These are phyloP conservation scores for Rapana venosa DNA, from an alignment of 2,888 invertebrate species.

Conservation along the genomic window DNA sequence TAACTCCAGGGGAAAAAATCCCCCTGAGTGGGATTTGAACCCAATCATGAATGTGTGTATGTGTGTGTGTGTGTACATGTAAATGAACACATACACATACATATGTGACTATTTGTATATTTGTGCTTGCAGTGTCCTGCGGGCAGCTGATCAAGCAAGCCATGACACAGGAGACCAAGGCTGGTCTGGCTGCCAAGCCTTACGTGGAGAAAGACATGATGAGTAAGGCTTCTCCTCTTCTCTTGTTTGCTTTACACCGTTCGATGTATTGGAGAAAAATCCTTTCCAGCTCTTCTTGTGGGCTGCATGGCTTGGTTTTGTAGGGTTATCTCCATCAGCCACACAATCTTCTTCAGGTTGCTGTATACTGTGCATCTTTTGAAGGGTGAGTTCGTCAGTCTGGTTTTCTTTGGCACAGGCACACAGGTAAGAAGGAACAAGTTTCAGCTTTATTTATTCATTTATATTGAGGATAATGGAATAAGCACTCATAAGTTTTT, in stretches of 20 bases:
- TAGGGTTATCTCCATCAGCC: too few relatives aligned
- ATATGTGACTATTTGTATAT: not conserved
- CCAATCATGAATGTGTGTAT: not conserved
- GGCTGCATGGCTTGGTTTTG: too few relatives aligned
- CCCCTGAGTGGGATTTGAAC: not conserved
- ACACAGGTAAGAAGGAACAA: too few relatives aligned
- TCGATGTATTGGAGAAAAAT: not conserved
- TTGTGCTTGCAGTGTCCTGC: slow-evolving; percentile 70
- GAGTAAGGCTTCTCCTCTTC: slow-evolving; percentile 61
- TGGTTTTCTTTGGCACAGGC: too few relatives aligned
- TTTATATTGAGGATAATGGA: too few relatives aligned
- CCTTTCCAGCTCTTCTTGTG: not conserved
- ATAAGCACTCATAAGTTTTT: too few relatives aligned
- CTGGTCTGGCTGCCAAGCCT: slow-evolving; percentile 73
- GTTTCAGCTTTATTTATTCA: too few relatives aligned
- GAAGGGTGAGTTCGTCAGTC: too few relatives aligned
- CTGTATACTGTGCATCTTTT: too few relatives aligned
- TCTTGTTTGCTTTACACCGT: too few relatives aligned
- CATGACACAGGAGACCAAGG: slow-evolving; percentile 74
- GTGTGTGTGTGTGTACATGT: not conserved
- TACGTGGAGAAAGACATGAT: slow-evolving; percentile 74
- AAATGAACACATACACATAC: not conserved
- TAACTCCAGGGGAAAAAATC: too few relatives aligned
- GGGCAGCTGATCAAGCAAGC: slow-evolving; percentile 77
- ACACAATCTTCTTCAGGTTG: too few relatives aligned